Conservation (phyloP, 2,888 invertebrate genomes). For the Tyria jacobaeae region DNA sequence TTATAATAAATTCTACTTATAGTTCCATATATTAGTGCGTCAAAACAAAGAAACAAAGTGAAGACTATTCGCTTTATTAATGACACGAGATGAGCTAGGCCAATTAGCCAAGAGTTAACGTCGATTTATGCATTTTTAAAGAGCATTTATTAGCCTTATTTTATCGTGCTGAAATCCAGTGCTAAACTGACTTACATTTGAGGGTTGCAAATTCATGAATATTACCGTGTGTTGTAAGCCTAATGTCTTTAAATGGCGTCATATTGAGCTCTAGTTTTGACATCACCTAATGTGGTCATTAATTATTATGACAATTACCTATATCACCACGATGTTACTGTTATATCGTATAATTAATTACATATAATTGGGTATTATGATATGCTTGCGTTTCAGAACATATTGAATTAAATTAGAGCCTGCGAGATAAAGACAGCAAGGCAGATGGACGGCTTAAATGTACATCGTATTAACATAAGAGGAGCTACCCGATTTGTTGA, state of each 20-base stretch:
- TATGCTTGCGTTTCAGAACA: background rate
- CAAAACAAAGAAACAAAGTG: no score
- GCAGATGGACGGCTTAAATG: no score
- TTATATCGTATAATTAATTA: background rate
- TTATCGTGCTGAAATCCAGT: background rate
- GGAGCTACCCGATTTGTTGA: no score
- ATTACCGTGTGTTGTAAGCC: background rate
- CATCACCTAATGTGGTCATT: background rate
- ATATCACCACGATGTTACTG: background rate
- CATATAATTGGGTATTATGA: background rate
- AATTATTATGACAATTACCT: background rate
- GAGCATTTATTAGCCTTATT: background rate
- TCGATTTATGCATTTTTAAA: background rate
- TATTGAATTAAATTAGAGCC: background rate
- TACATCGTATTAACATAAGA: no score
- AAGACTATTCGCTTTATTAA: no score
- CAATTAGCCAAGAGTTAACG: background rate
- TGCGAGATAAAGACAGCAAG: no score
- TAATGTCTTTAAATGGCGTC: background rate
- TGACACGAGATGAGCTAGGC: no score
- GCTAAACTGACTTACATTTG: background rate
- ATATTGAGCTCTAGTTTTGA: background rate
- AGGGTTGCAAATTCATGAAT: background rate
- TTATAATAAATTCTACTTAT: no score
- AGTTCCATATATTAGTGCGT: no score